Base-by-base conservation (phyloP, 2,888 invertebrate genomes). In the Listrodromus nycthemerus region DNA sequence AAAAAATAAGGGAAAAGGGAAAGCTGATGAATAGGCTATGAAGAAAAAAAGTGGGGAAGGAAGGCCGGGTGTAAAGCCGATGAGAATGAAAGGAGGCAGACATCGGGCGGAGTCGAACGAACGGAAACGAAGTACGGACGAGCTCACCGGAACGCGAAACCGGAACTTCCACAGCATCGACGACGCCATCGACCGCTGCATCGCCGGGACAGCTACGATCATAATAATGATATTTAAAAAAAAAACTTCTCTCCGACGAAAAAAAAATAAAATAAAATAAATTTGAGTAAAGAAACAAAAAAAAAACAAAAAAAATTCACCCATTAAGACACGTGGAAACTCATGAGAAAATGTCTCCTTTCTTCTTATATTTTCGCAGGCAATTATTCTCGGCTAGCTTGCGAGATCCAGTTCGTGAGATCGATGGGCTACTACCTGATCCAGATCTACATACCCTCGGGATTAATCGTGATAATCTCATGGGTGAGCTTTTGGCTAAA, bases 361-460 rank as follows among this genome's bases (percentile, higher is more conserved):
- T 86, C 85, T 88, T 90, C 90, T 89, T 90, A 37, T 86, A 82
- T 90, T 92, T 92, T 92, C 92, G 91, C 95, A 98, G 98, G 98
- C 95, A 98, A 98, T 95, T 99, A 98, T 95, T 98, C 98, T 92
- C 96, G 98, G 93, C 95, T 99, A 95, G 97, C 98, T 91, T 98
- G 98, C 95, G 98, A 98, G 95, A 98, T 98, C 94, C 98, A 98
- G 95, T 98, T 99, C 95, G 98, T 98, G 91, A 96, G 99, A 90
- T 98, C 98, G 93, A 98, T 99, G 98, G 99, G 99, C 93, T 99
- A 99, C 96, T 99, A 99, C 95, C 96, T 98, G 93, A 99, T 99
- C 95, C 98, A 98, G 95, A 98, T 98, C 95, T 98, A 98, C 95
- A 98, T 98, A 95, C 98, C 98, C 93, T 98, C 98, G 94, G 97